A percentile compares a stretch with the other conserved stretches of the same genome.
phyloP scores from a whole-genome alignment of 2,888 invertebrate species.

The Crocallis elinguaria region DNA sequence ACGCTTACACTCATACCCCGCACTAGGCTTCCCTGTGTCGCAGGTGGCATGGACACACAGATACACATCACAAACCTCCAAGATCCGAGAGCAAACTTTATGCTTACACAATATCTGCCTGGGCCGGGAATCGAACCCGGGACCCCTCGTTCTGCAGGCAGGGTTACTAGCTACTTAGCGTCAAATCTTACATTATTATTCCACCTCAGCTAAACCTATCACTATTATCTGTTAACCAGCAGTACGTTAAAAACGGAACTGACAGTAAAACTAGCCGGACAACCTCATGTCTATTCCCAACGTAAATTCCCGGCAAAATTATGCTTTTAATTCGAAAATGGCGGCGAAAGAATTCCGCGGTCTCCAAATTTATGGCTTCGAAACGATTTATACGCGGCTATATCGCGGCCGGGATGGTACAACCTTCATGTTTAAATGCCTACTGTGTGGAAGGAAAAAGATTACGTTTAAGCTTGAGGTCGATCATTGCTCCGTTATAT shows the following conservation, averaged over 20 bases:
- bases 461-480: constrained; percentile 11
- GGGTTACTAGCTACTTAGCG: too few species aligned
- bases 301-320: constrained; percentile 47
- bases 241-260: too few species aligned
- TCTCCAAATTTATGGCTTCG: constrained; percentile 55
- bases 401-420: constrained; percentile 21
- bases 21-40: too few species aligned
- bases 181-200: too few species aligned
- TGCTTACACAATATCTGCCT: too few species aligned
- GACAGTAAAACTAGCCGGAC: neutral
- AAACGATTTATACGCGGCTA: constrained; percentile 53
- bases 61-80: too few species aligned
- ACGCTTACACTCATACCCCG: too few species aligned
- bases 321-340: constrained; percentile 60
- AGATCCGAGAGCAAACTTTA: too few species aligned
- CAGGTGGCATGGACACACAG: too few species aligned
- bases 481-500: constrained; percentile 13
- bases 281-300: constrained; percentile 18
- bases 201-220: too few species aligned
- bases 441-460: constrained; percentile 3
- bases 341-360: constrained; percentile 61
- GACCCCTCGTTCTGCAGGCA: too few species aligned
- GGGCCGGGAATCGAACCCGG: too few species aligned
- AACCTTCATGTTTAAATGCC: constrained; percentile 35
- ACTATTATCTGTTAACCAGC: neutral